Evolutionary conservation across 2,797 vertebrate genomes (phyloP), one percentile per base, ranked within the genome.

Genomic region (Ataeniobius toweri): DNA sequence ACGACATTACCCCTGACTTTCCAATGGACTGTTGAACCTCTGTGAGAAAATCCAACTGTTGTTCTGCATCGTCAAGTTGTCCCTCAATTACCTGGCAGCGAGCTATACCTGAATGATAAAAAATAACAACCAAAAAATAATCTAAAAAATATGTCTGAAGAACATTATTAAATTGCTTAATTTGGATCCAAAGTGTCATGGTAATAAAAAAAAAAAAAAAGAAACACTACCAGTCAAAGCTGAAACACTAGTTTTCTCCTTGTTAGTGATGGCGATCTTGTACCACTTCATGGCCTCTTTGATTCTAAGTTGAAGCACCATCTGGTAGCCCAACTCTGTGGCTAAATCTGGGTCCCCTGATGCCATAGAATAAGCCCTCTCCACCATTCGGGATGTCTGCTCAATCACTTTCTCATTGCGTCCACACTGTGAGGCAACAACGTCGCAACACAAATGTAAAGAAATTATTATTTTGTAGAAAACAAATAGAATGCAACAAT

Each of bases 1-100:
- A 14, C 50, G 4, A 67, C 76, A 77, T 87, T 95, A 99, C 98
- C 93, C 93, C 97, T 61, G 97, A 98, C 95, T 97, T 98, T 85
- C 97, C 98, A 88, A 99, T 96, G 48, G 97, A 96, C 76, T 98
- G 97, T 36, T 99, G 97, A 90, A 98, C 95, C 94, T 98, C 97
- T 79, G 95, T 96, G 71, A 99, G 95, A 87, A 99, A 99, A 88
- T 99, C 98, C 80, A 99, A 75, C 82, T 99, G 98, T 74, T 99
- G 97, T 81, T 98, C 96, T 36, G 97, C 98, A 1, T 99, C 97
- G 39, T 98, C 96, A 73, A 98, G 80, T 0, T 97, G 96, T 5
- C 96, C 97, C 85, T 99, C 97, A 31, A 96, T 94, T 76, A 99
- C 90, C 70, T 99, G 98, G 88, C 98, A 98, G 31, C 91, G 95